Base-by-base conservation (phyloP, 2,888 invertebrate species). In the Autographa pulchrina region DNA sequence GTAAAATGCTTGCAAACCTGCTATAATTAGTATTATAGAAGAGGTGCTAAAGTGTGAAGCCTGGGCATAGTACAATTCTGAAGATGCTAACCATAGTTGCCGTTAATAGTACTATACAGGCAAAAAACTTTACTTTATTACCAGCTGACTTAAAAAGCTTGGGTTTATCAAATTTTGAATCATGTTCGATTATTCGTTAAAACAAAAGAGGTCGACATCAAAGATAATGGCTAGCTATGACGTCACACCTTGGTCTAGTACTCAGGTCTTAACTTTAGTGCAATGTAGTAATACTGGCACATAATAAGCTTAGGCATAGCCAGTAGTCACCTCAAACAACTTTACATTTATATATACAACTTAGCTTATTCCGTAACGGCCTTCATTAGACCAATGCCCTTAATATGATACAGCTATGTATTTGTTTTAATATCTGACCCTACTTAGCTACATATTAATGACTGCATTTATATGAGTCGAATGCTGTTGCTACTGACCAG, bases 251-350 rank as follows among this genome's bases (percentile, higher is more conserved):
- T 48, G n/a, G 48, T 48, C 48, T n/a, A 8, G 48, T 48, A 48
- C n/a, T n/a, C 48, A 48, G 48, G 48, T 48, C 48, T 48, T 48
- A 48, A 48, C n/a, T 48, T 48, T n/a, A 48, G 16, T n/a, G n/a
- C 16, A 48, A n/a, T 48, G 48, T n/a, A 16, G 43, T 43, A 43
- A 43, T 48, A 48, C 7, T 48, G 48, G n/a, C n/a, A 16, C 43
- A 16, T 48, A 48, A n/a, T 48, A n/a, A n/a, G n/a, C 48, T n/a
- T 48, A 16, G n/a, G n/a, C 48, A 48, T 48, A 41, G 41, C 41
- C 13, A 41, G 41, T 41, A 48, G 48, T 48, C 48, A n/a, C n/a
- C 7, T 48, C 16, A n/a, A n/a, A 48, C 16, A 7, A 48, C 6
- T 48, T 48, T 16, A n/a, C n/a, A 16, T 43, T 14, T 16, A 16